A percentile compares a stretch with the other conserved stretches of the same genome.
Conservation (phyloP, 1,140 invertebrate genomes). For the Pogonus chalceus region DNA sequence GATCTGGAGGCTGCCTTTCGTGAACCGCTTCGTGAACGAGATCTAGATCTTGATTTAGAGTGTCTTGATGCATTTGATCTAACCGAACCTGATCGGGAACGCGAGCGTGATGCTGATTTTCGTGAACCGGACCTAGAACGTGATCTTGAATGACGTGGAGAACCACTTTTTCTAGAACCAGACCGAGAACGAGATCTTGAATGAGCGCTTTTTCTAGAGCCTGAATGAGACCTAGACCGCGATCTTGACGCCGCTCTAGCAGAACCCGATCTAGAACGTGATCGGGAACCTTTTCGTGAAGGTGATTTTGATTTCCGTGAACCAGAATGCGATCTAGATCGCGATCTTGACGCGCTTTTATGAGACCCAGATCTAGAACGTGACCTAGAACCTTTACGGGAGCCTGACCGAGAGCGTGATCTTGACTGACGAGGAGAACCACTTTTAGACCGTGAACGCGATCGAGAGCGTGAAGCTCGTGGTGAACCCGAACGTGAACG, state of each 20-base stretch:
- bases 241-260: conserved; percentile 24
- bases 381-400: conserved; percentile 22
- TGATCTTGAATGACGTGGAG: conserved; percentile 12
- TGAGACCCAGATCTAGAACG: conserved; percentile 14
- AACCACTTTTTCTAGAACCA: conserved; percentile 18
- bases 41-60: conserved; percentile 22
- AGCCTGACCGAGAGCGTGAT: conserved; percentile 28
- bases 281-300: conserved; percentile 32
- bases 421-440: conserved; percentile 5
- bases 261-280: conserved; percentile 32
- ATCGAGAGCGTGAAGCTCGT: conserved; percentile 28
- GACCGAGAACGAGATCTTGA: conserved; percentile 27
- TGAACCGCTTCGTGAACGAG: conserved; percentile 20
- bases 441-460: conserved; percentile 17
- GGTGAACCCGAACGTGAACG: conserved; percentile 28
- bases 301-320: conserved; percentile 31
- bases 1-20: background rate
- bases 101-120: conserved; percentile 19
- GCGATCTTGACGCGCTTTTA: conserved; percentile 17
- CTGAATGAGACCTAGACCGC: conserved; percentile 28
- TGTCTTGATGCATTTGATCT: conserved; percentile 11
- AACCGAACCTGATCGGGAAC: conserved; percentile 19
- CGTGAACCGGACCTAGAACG: conserved; percentile 24
- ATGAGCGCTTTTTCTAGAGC: conserved; percentile 15
- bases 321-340: conserved; percentile 25